Conservation (phyloP, 2,113 vertebrate genomes). For the Chloropsis cyanopogon region DNA sequence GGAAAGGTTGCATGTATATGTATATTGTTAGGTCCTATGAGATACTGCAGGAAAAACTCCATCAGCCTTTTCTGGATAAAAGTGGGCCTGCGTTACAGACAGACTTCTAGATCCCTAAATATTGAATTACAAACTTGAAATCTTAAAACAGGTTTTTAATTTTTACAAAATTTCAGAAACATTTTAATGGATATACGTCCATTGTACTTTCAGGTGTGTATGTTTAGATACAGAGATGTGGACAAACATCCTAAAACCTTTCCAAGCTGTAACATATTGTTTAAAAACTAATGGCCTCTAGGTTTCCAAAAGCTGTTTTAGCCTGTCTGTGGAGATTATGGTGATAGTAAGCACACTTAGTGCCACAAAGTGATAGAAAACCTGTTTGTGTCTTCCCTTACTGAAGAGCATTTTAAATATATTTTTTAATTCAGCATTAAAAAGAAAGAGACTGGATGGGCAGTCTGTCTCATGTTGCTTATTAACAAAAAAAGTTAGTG, state of each 20-base stretch:
- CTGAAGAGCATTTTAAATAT: background rate
- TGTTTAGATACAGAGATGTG: background rate
- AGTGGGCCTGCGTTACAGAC: background rate
- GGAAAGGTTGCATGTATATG: background rate
- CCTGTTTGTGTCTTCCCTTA: background rate
- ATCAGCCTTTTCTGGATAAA: background rate
- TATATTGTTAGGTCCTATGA: background rate
- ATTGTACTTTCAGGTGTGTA: background rate
- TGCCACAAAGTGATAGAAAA: background rate
- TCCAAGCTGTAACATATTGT: background rate
- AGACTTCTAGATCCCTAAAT: background rate
- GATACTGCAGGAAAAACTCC: background rate
- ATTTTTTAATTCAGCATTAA: background rate
- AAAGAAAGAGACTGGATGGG: background rate
- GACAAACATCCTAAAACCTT: background rate
- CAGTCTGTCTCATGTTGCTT: background rate
- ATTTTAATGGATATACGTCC: background rate
- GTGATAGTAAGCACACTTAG: background rate
- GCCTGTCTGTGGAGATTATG: background rate
- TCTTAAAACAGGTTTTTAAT: background rate
- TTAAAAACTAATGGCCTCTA: background rate
- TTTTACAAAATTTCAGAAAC: background rate
- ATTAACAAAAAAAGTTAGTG: constrained; percentile 22
- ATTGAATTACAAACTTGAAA: background rate
- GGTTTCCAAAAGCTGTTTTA: background rate